Percentiles rank a stretch among this genome's conserved stretches.
phyloP scores from a whole-genome alignment of 1,140 invertebrate species.

The Aphelenchoides besseyi region DNA sequence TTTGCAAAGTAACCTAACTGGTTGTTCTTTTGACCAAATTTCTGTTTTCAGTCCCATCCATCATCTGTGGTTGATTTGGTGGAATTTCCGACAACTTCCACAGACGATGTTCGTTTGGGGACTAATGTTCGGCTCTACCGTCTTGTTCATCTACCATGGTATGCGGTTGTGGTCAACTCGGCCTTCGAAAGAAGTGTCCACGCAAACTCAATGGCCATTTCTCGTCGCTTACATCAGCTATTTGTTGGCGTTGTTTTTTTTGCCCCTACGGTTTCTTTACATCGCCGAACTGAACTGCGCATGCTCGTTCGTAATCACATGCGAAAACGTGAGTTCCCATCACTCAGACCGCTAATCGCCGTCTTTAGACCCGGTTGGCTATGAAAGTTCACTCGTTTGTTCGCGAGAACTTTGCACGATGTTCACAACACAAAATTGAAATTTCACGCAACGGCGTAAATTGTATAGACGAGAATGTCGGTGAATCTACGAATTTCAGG shows the following conservation, averaged over 20 bases:
- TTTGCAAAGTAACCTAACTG: conserved; percentile 25
- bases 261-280: conserved; percentile 54
- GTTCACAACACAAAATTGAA: conserved; percentile 32
- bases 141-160: conserved; percentile 40
- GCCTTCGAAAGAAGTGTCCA: conserved; percentile 35
- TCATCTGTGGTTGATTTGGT: conserved; percentile 56
- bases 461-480: background rate
- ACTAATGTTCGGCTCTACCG: conserved; percentile 57
- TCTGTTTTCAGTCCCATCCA: conserved; percentile 45
- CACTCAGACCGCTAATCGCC: background rate
- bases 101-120: conserved; percentile 50
- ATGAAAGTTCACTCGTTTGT: conserved; percentile 62
- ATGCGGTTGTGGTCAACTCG: conserved; percentile 44
- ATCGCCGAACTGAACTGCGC: conserved; percentile 50
- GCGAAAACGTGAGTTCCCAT: conserved; percentile 57
- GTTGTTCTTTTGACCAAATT: conserved; percentile 28
- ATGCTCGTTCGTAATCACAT: conserved; percentile 62
- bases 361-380: conserved; percentile 57
- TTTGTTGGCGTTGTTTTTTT: conserved; percentile 52
- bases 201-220: conserved; percentile 32
- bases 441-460: background rate
- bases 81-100: conserved; percentile 56
- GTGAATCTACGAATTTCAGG: no score
- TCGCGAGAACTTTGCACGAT: conserved; percentile 52
- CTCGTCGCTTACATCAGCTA: conserved; percentile 43